Percentiles rank a stretch among this genome's conserved stretches.
phyloP scores from a whole-genome alignment of 1,140 invertebrate genomes.

The Nylanderia fulva region DNA sequence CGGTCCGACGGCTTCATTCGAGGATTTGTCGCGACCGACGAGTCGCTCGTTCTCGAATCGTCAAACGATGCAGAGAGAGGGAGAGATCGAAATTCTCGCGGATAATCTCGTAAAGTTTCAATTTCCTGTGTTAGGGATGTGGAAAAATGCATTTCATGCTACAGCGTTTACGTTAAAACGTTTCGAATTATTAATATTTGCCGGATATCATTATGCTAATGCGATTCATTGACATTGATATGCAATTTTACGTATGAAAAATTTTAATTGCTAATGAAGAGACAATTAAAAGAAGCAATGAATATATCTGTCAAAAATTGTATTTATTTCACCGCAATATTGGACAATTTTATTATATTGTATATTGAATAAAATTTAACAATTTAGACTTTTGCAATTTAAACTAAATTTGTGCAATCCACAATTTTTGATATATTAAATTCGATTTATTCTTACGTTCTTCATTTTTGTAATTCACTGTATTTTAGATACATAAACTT shows the following conservation, averaged over 20 bases:
- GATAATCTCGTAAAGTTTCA: constrained; percentile 21
- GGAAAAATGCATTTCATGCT: neutral
- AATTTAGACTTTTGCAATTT: neutral
- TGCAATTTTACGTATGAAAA: constrained; percentile 21
- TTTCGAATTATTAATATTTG: neutral
- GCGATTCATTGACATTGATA: neutral
- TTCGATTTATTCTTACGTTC: neutral
- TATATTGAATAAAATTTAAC: too few species aligned
- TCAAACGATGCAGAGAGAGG: neutral
- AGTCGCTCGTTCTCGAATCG: constrained; percentile 16
- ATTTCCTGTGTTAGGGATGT: neutral
- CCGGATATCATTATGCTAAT: constrained; percentile 4
- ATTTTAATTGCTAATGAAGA: constrained; percentile 18
- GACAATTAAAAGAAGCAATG: constrained; percentile 13
- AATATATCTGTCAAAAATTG: constrained; percentile 29
- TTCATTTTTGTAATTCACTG: too few species aligned
- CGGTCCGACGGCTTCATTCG: constrained; percentile 28
- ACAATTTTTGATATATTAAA: neutral
- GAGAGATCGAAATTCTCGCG: neutral
- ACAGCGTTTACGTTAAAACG: neutral
- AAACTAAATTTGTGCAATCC: neutral
- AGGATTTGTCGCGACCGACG: constrained; percentile 23
- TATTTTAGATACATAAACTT: too few species aligned
- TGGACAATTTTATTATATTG: too few species aligned
- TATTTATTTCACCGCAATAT: neutral